These are phyloP conservation scores for Spinus olivaceus DNA, from an alignment of 2,797 vertebrate genomes.

Conservation along the genomic window DNA sequence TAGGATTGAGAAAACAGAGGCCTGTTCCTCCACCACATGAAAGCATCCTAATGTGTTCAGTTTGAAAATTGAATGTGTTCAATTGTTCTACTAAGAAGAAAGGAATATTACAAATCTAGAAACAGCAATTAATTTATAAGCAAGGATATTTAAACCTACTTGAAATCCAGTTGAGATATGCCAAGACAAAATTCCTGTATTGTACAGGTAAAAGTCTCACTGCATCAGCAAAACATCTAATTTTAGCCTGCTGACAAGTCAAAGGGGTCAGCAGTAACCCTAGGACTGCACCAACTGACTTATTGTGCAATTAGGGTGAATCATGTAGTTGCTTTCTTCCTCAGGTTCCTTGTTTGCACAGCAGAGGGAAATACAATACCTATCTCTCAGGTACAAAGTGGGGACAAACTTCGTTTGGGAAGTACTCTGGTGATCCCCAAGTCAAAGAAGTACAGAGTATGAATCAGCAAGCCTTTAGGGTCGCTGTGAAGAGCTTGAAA, in stretches of 20 bases:
- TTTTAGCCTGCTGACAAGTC: conserved; percentile 31
- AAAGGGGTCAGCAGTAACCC: neutral
- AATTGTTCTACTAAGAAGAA: neutral
- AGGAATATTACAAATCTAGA: neutral
- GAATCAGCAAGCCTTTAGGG: neutral
- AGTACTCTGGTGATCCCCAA: neutral
- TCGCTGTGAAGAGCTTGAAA: neutral
- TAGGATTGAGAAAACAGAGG: neutral
- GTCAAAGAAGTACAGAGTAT: neutral
- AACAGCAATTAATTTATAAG: neutral
- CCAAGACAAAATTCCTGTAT: neutral
- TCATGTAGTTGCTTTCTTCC: conserved; percentile 19
- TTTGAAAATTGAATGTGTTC: neutral
- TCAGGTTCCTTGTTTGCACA: neutral
- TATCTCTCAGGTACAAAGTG: neutral
- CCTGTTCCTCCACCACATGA: neutral
- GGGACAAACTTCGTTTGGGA: neutral
- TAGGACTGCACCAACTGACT: neutral
- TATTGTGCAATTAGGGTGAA: neutral
- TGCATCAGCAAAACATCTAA: neutral
- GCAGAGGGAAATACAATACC: conserved; percentile 5
- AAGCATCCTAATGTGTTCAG: neutral
- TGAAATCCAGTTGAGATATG: neutral
- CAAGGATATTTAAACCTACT: neutral
- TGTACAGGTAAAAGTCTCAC: neutral